Base-by-base conservation (phyloP, 2,113 vertebrate genomes). In the Lagenorhynchus albirostris region DNA sequence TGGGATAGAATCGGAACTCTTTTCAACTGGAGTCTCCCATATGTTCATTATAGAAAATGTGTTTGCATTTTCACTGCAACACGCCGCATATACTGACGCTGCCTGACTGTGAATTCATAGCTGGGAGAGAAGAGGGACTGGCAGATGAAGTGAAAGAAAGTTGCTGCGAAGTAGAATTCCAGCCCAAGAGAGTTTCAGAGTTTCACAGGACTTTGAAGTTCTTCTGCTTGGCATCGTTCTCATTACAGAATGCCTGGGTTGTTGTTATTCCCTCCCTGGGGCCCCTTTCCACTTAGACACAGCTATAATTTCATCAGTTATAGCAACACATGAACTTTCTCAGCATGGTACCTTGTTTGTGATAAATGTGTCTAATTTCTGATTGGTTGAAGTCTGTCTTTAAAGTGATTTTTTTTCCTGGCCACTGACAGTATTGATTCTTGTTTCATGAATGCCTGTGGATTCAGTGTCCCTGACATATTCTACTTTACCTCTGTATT, bases 11-110 rank as follows among this genome's bases (percentile, higher is more conserved):
- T 97, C 77, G 73, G 96, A 97, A 97, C 90, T 94, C 95, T 97
- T 97, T 97, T 98, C 96, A 96, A 98, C 96, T 97, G 96, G 95
- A 97, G 97, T 96, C 96, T 97, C 91, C 98, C 98, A 98, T 98
- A 98, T 98, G 98, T 98, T 98, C 98, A 98, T 98, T 98, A 98
- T 96, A 96, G 95, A 98, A 98, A 98, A 98, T 89, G 97, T 98
- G 98, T 98, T 96, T 98, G 97, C 98, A 86, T 98, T 97, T 97
- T 97, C 98, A 94, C 97, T 96, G 97, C 95, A 96, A 95, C 97
- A 97, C 96, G 94, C 96, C 95, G 50, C 96, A 94, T 85, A 44
- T 88, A 97, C 95, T 96, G 97, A 97, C 92, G 92, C 96, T 96
- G 97, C 94, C 96, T 97, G 97, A 89, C 98, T 98, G 98, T 97